phyloP scores from a whole-genome alignment of 2,888 invertebrate genomes.

The Drosophila borealis region DNA sequence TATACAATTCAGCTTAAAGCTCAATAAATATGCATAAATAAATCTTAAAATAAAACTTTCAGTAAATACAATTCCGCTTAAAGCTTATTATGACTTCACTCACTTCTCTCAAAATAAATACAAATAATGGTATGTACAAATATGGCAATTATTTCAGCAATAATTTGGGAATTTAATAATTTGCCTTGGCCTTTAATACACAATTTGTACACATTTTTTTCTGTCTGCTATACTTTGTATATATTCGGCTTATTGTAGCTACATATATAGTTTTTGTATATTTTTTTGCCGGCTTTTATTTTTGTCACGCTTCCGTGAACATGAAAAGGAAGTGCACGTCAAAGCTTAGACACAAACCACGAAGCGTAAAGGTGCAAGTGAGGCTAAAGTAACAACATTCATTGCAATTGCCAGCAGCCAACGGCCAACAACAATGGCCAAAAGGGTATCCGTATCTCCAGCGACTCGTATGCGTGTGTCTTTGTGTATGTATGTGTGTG shows the following conservation, averaged over 20 bases:
- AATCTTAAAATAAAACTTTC: too few relatives aligned
- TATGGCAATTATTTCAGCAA: not conserved
- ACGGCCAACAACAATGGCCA: slow-evolving; percentile 39
- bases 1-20: not conserved
- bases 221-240: slow-evolving; percentile 4
- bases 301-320: slow-evolving; percentile 63
- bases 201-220: slow-evolving; percentile 11
- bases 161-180: slow-evolving; percentile 18
- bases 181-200: slow-evolving; percentile 12
- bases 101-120: too few relatives aligned
- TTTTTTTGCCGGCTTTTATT: slow-evolving; percentile 34
- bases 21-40: too few relatives aligned
- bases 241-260: slow-evolving; percentile 6
- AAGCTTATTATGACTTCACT: too few relatives aligned
- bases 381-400: slow-evolving; percentile 76
- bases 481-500: not conserved
- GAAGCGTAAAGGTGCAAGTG: slow-evolving; percentile 82
- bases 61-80: too few relatives aligned
- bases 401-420: slow-evolving; percentile 69
- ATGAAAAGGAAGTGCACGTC: slow-evolving; percentile 83
- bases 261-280: not conserved
- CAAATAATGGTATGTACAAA: too few relatives aligned
- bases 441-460: slow-evolving; percentile 45
- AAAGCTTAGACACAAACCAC: slow-evolving; percentile 81
- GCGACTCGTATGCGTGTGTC: not conserved